Evolutionary conservation across 2,888 invertebrate species (phyloP), one percentile per base, ranked within the genome.

Genomic region (Capitulum mitella): DNA sequence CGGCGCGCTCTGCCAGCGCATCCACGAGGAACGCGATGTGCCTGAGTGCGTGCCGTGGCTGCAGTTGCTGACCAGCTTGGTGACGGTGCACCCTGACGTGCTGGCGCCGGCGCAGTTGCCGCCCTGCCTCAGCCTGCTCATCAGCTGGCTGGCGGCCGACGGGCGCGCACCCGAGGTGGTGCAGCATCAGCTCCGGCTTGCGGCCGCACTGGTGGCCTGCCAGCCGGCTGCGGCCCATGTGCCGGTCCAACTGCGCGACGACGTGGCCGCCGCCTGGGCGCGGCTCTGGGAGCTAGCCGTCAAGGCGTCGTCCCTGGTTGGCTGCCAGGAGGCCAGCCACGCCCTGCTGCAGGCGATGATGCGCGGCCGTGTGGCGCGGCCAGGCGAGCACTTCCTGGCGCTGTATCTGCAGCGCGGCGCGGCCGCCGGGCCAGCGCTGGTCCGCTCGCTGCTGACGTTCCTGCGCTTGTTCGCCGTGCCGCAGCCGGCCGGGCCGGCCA

Each of bases 41-140:
- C 22, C 14, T 10, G 40, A 70, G 40, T 70, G 70, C 14, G 70
- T 70, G 70, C 70, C 70, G 26, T 70, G 70, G 70, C 70, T 70
- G 26, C 70, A 70, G 70, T 40, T 70, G 37, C 70, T 70, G 70
- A 37, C 70, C 26, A 40, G 16, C 34, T 40, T 70, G 26, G 10
- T 70, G 37, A 12, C 16, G 37, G 70, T 22, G 22, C 70, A 70
- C 70, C 70, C 37, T 37, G 70, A 70, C 70, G 37, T 22, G 70
- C 37, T 70, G 34, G 19, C 19, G 64, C 5, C 64, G 3, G 19
- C 0, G 37, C 70, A 37, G 37, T 26, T 40, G 37, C 8, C 70
- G 26, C 0, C 26, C 37, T 37, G 37, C 6, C 64, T 32, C 32
- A 19, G 26, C 32, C 64, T 34, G 64, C 70, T 40, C 26, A 40